Evolutionary conservation across 2,113 vertebrate genomes (phyloP).

Genomic region (Trachemys scripta): DNA sequence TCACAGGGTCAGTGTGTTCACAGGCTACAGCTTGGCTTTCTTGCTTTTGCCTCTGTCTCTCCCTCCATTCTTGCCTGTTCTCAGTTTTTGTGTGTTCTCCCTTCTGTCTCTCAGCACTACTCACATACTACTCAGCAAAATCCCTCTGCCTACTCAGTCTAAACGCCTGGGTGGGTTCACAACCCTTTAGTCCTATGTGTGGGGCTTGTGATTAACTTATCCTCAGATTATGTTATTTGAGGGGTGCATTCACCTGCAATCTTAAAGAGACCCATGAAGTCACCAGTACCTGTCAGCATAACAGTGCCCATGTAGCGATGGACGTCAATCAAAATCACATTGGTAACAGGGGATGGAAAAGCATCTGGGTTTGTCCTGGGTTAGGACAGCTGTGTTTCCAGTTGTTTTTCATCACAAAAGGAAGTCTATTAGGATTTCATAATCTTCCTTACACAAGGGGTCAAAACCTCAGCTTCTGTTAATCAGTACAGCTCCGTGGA

Average conservation of each 20-base stretch:
- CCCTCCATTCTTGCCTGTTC: not conserved
- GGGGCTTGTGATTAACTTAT: not conserved
- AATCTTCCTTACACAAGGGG: fast-evolving
- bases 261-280: not conserved
- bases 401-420: not conserved
- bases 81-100: not conserved
- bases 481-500: not conserved
- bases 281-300: not conserved
- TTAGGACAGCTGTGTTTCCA: not conserved
- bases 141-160: not conserved
- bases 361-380: not conserved
- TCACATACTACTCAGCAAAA: not conserved
- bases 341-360: not conserved
- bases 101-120: not conserved
- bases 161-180: not conserved
- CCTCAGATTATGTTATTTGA: not conserved
- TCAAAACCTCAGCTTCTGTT: constrained; percentile 2
- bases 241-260: not conserved
- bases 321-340: not conserved
- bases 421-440: not conserved
- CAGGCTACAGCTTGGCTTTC: not conserved
- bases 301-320: not conserved
- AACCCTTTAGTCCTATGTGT: not conserved
- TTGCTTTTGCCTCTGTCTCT: not conserved
- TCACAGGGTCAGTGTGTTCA: not conserved